Evolutionary conservation across 2,113 vertebrate genomes (phyloP).

Genomic region (Eleginops maclovinus): DNA sequence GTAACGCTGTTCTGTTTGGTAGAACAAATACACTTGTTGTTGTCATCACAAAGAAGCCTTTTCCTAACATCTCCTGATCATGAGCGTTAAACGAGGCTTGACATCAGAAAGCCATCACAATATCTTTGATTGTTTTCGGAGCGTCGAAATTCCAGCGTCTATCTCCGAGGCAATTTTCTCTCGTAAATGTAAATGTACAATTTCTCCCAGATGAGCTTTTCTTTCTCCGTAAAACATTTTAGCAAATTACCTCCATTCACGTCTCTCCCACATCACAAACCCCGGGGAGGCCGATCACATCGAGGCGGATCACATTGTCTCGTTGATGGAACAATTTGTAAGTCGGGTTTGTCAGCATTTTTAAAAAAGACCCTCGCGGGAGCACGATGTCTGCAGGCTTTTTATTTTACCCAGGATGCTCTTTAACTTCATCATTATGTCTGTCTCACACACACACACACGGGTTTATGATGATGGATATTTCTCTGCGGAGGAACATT

Average conservation of each 20-base stretch:
- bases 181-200: conserved; percentile 21
- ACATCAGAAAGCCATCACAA: not conserved
- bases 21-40: not conserved
- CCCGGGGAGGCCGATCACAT: conserved; percentile 27
- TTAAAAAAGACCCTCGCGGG: conserved; percentile 46
- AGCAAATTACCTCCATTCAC: conserved; percentile 27
- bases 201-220: conserved; percentile 10
- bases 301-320: conserved; percentile 50
- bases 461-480: conserved; percentile 49
- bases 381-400: conserved; percentile 29
- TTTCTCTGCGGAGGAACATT: conserved; percentile 29
- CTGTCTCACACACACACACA: not conserved
- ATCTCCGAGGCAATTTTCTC: not conserved
- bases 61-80: not conserved
- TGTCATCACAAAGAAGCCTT: too few relatives aligned
- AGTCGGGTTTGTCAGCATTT: conserved; percentile 55
- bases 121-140: not conserved
- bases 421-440: conserved; percentile 55
- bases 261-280: conserved; percentile 18
- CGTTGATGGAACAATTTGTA: conserved; percentile 63
- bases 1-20: not conserved
- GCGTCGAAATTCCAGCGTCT: not conserved
- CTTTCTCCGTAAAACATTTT: not conserved
- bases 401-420: conserved; percentile 65
- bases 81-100: not conserved